Base-by-base conservation (phyloP, 1,140 invertebrate species). In the Aleiodes sp. region DNA sequence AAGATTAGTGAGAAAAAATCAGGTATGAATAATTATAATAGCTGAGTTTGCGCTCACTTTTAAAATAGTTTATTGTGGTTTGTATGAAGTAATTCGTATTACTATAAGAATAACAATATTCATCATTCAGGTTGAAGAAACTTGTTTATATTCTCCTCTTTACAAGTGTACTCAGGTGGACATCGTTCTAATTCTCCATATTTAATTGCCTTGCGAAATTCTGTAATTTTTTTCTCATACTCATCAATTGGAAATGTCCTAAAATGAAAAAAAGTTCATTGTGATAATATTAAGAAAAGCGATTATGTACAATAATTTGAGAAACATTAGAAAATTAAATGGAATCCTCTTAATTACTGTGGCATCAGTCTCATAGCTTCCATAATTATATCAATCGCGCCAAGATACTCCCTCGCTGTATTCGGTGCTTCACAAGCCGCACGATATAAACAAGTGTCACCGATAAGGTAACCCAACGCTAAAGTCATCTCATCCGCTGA, bases 341-440 rank as follows among this genome's bases (percentile, higher is more conserved):
- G 39, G 19, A 70, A 19, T 59, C 6, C 60, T 68, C 21, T 41
- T 62, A 80, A 86, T 82, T 85, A 93, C 92, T 89, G 89, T 70
- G 91, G 87, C 26, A 94, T 84, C 57, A 93, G 85, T 80, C 92
- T 91, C 4, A 90, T 88, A 33, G 90, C 89, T 74, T 93, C 91
- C 41, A 94, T 75, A 1, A 94, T 80, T 67, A 94, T 89, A 72
- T 94, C 92, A 12, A 90, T 92, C 2, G 93, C 93, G 10, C 90
- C 89, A 4, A 91, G 86, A 80, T 95, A 96, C 65, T 93, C 87
- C 39, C 88, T 89, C 7, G 93, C 92, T 39, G 92, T 89, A 35
- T 88, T 82, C 0, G 93, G 93, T 67, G 91, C 89, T 73, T 92
- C 89, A 73, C 94, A 96, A 60, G 93, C 91, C 2, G 93, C 88